Evolutionary conservation across 2,797 vertebrate genomes (phyloP).

Genomic region (Rhinophrynus dorsalis): DNA sequence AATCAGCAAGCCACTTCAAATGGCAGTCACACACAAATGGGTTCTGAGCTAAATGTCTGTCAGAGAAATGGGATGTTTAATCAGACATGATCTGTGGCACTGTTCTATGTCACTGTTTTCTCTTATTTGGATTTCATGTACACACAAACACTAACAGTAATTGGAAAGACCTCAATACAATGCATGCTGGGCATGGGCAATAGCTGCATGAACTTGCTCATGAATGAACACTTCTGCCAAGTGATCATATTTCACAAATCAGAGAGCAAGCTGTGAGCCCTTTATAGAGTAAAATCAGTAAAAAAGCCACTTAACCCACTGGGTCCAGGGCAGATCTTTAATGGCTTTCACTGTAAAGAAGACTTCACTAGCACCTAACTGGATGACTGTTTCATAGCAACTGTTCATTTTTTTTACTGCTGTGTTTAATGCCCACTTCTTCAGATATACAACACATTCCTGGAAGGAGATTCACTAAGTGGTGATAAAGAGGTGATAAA

Average conservation of each 20-base stretch:
- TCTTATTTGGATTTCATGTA: not conserved
- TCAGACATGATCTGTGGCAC: conserved; percentile 58
- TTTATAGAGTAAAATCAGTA: too few relatives aligned
- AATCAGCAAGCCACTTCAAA: conserved; percentile 98
- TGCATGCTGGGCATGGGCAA: conserved; percentile 42
- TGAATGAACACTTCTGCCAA: conserved; percentile 46
- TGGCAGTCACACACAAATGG: conserved; percentile 99
- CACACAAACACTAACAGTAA: conserved; percentile 41
- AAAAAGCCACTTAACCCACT: too few relatives aligned
- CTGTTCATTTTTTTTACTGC: too few relatives aligned
- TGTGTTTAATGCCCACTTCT: too few relatives aligned
- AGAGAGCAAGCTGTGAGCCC: conserved; percentile 19
- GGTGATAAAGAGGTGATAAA: too few relatives aligned
- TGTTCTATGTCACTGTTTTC: conserved; percentile 27
- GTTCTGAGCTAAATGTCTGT: conserved; percentile 96
- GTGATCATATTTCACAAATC: conserved; percentile 46
- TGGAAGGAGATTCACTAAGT: too few relatives aligned
- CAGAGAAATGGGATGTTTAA: conserved; percentile 61
- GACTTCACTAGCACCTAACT: too few relatives aligned
- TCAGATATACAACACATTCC: too few relatives aligned
- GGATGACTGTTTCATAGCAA: too few relatives aligned
- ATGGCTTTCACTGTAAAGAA: too few relatives aligned
- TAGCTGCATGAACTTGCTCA: conserved; percentile 27
- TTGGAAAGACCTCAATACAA: conserved; percentile 55
- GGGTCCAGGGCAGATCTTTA: too few relatives aligned